These are phyloP conservation scores for Galerucella nymphaeae DNA, from an alignment of 2,888 invertebrate species.

Conservation along the genomic window DNA sequence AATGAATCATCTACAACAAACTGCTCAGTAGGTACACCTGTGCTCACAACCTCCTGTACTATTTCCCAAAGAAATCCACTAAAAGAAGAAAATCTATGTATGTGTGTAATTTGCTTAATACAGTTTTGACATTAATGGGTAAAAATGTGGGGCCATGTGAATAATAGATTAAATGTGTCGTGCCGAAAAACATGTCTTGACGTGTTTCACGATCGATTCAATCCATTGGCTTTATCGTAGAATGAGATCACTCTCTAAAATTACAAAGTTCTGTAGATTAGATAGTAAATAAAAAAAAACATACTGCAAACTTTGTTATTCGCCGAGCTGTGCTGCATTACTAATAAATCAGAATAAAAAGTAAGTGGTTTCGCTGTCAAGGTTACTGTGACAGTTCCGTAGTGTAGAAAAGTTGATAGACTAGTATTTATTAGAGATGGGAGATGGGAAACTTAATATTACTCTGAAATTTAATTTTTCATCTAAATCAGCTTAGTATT, in stretches of 20 bases:
- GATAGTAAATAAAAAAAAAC: conserved; percentile 16
- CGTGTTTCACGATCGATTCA: not conserved
- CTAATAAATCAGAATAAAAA: conserved; percentile 28
- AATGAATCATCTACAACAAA: too few species aligned
- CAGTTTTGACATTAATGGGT: not conserved
- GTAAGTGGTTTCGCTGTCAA: conserved; percentile 28
- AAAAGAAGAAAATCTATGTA: too few species aligned
- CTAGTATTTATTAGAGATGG: conserved; percentile 23
- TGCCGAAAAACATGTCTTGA: not conserved
- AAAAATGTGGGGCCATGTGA: not conserved
- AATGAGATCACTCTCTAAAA: conserved; percentile 25
- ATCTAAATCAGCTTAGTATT: too few species aligned
- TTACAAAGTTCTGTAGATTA: conserved; percentile 13
- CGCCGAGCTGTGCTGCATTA: conserved; percentile 27
- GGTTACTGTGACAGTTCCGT: conserved; percentile 16
- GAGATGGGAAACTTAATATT: conserved; percentile 13
- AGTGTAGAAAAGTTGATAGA: conserved; percentile 24
- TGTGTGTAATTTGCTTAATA: not conserved
- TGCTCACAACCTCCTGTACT: too few species aligned
- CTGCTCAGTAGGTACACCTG: too few species aligned
- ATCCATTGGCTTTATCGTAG: not conserved
- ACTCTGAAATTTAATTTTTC: not conserved
- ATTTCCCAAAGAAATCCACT: too few species aligned
- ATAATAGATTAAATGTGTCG: not conserved
- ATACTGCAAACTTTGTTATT: conserved; percentile 11